Conservation (phyloP, 2,113 vertebrate species). For the human (Homo sapiens) region GRCh38 chr2:135978501-135979000, state of each 20-base stretch:
- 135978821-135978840: background rate
- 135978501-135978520: constrained; percentile 19
- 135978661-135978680: background rate
- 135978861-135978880: background rate
- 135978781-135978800: background rate
- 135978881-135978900: constrained; percentile 3
- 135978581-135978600: background rate
- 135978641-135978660: background rate
- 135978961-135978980: background rate
- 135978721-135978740: background rate
- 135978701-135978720: background rate
- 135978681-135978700: background rate
- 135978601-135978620: background rate
- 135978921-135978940: background rate
- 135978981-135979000: background rate
- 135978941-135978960: background rate
- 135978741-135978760: background rate
- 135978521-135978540: background rate
- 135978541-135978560: background rate
- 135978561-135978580: constrained; percentile 14
- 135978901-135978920: background rate
- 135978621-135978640: background rate
- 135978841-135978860: background rate
- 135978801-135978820: background rate
- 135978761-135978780: background rate